These are phyloP conservation scores for Venusia cambrica DNA, from an alignment of 2,888 invertebrate genomes.

Conservation along the genomic window DNA sequence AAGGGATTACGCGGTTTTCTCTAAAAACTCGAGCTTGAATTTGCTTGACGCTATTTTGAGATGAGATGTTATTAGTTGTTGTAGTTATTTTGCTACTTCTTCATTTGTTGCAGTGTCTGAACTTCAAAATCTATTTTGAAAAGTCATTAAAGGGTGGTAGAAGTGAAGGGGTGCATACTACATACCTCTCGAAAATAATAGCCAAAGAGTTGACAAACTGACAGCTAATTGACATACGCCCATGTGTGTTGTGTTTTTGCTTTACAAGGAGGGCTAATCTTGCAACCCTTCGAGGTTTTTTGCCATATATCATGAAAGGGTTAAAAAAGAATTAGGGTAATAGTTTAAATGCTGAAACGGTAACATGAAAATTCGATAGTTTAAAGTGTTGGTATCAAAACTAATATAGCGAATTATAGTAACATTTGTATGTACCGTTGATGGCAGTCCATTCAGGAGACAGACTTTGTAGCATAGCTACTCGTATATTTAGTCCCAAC, in stretches of 20 bases:
- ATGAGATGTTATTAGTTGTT: background rate
- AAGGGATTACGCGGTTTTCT: too few species aligned
- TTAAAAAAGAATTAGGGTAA: slow-evolving; percentile 49
- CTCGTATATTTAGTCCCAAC: too few species aligned
- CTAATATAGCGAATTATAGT: too few species aligned
- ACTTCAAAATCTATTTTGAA: slow-evolving; percentile 29
- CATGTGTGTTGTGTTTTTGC: slow-evolving; percentile 75
- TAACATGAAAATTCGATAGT: slow-evolving; percentile 13
- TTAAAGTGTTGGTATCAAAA: too few species aligned
- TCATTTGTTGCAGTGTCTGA: background rate
- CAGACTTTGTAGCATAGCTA: too few species aligned
- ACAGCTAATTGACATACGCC: slow-evolving; percentile 80
- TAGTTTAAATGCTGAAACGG: slow-evolving; percentile 40
- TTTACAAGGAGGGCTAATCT: slow-evolving; percentile 68
- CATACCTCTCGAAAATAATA: slow-evolving; percentile 46
- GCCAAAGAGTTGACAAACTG: slow-evolving; percentile 72
- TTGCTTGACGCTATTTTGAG: too few species aligned
- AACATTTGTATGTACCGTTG: too few species aligned
- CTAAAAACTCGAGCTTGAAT: too few species aligned
- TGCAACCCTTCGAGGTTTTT: slow-evolving; percentile 56
- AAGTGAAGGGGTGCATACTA: slow-evolving; percentile 28
- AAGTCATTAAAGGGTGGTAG: slow-evolving; percentile 29
- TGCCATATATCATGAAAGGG: slow-evolving; percentile 57
- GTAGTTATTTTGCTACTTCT: slow-evolving; percentile 1
- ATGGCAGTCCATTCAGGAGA: too few species aligned